Evolutionary conservation across 2,113 vertebrate genomes (phyloP).

Genomic region (Pithys albifrons): DNA sequence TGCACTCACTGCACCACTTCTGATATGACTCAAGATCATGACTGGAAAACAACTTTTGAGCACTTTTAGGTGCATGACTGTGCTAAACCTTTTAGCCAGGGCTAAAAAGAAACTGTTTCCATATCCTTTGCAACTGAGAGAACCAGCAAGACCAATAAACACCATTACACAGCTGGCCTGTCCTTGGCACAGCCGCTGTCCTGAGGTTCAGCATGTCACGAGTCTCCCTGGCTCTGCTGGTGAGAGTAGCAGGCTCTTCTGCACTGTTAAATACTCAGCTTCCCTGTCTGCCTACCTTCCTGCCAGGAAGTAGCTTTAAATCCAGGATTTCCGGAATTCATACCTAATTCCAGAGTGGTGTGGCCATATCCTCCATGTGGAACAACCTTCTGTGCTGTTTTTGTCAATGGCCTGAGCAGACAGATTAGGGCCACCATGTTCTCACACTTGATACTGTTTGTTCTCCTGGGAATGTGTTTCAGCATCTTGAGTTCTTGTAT

Average conservation of each 20-base stretch:
- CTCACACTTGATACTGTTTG: not conserved
- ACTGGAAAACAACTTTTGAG: not conserved
- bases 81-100: not conserved
- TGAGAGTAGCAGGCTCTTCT: not conserved
- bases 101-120: not conserved
- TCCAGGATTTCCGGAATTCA: not conserved
- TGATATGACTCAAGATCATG: constrained; percentile 12
- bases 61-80: not conserved
- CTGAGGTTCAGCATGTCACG: not conserved
- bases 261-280: not conserved
- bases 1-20: not conserved
- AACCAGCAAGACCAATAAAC: not conserved
- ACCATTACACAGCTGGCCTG: not conserved
- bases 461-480: not conserved
- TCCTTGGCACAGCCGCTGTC: not conserved
- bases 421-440: not conserved
- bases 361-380: not conserved
- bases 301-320: constrained; percentile 17
- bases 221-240: not conserved
- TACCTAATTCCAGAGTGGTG: not conserved
- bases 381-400: not conserved
- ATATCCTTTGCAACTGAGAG: not conserved
- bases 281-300: not conserved
- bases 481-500: not conserved
- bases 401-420: not conserved